These are phyloP conservation scores for Seriola rivoliana DNA, from an alignment of 2,113 vertebrate genomes.

Conservation along the genomic window DNA sequence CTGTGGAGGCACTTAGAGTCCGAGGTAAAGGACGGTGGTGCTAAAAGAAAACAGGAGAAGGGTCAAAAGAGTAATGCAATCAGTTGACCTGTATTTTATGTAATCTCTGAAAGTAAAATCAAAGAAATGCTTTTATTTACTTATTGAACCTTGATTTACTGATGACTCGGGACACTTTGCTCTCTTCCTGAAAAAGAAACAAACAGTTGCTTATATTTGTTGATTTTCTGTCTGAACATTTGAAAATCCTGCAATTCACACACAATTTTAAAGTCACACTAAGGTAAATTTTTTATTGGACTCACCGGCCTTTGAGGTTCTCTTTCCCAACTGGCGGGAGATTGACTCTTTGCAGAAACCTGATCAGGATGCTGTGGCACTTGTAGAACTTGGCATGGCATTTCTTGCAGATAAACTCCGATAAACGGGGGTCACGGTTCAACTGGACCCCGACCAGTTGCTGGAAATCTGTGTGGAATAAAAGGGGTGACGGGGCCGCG, in stretches of 20 bases:
- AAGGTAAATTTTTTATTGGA: accelerated
- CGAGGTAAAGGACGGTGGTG: constrained; percentile 80
- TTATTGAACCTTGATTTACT: constrained; percentile 32
- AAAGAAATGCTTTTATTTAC: constrained; percentile 54
- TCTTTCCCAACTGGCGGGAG: constrained; percentile 76
- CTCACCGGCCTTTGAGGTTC: constrained; percentile 82
- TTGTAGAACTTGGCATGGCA: constrained; percentile 97
- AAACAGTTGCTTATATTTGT: background rate
- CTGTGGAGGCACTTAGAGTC: constrained; percentile 89
- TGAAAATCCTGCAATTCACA: background rate
- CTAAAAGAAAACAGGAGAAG: constrained; percentile 17
- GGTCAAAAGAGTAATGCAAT: background rate
- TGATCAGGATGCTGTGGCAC: constrained; percentile 89
- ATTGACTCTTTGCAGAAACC: constrained; percentile 94
- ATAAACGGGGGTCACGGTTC: constrained; percentile 88
- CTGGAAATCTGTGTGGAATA: constrained; percentile 94
- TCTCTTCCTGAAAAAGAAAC: constrained; percentile 69
- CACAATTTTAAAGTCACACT: background rate
- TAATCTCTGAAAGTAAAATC: accelerated
- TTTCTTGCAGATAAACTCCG: constrained; percentile 93
- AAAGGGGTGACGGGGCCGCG: constrained; percentile 74
- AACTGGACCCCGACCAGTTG: constrained; percentile 90
- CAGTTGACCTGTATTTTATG: background rate
- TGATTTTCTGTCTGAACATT: background rate
- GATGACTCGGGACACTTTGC: constrained; percentile 45